Conservation (phyloP, 2,797 vertebrate genomes). For the Gambelia wislizenii region DNA sequence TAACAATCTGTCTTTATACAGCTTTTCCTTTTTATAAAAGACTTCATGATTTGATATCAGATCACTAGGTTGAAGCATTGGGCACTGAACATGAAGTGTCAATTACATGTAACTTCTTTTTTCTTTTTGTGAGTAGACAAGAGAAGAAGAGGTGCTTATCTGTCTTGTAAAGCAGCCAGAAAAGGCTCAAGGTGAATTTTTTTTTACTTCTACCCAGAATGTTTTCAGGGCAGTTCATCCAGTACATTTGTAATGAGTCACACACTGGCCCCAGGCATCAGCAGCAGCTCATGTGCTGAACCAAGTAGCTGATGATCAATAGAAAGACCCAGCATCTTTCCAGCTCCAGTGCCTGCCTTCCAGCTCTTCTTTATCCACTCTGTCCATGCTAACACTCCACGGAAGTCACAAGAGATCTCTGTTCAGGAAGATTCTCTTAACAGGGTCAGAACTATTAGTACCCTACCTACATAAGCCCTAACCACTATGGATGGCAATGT, state of each 20-base stretch:
- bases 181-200: neutral
- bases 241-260: constrained; percentile 19
- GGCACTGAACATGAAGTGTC: neutral
- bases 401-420: neutral
- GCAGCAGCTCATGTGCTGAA: neutral
- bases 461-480: neutral
- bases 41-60: too few relatives aligned
- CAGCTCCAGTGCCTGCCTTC: neutral
- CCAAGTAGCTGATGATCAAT: neutral
- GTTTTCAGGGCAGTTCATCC: neutral
- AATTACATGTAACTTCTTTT: neutral
- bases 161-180: neutral
- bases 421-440: neutral
- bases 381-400: neutral
- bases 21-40: too few relatives aligned
- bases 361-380: neutral
- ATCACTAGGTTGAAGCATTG: neutral
- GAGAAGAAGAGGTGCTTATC: neutral
- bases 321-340: neutral
- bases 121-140: neutral
- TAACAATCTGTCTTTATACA: too few relatives aligned
- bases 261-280: neutral
- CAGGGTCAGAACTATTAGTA: neutral
- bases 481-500: neutral
- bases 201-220: neutral